A percentile compares a stretch with the other conserved stretches of the same genome.
These are phyloP conservation scores for Murina feae DNA, from an alignment of 2,113 vertebrate species.

Conservation along the genomic window DNA sequence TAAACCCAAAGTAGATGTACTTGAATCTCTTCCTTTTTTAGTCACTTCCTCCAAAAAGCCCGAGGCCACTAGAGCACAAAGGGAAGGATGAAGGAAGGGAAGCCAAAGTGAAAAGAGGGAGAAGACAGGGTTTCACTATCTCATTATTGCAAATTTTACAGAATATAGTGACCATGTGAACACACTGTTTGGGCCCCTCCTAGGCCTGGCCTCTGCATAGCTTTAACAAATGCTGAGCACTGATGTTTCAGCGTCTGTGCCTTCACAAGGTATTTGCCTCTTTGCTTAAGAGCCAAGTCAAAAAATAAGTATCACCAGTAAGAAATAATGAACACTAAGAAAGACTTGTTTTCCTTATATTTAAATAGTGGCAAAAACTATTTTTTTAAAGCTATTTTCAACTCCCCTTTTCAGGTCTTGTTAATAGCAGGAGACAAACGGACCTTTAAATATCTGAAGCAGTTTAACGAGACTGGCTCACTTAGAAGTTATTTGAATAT, in stretches of 20 bases:
- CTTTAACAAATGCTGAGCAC: neutral
- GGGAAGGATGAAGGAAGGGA: neutral
- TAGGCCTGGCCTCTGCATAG: neutral
- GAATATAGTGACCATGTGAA: neutral
- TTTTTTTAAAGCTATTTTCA: neutral
- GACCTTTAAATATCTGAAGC: neutral
- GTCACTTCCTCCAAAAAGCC: neutral
- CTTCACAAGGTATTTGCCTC: neutral
- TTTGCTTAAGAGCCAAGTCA: neutral
- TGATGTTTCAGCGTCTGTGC: neutral
- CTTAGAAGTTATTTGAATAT: neutral
- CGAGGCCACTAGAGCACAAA: neutral
- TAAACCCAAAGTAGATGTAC: neutral
- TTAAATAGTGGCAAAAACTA: neutral
- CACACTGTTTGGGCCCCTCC: neutral
- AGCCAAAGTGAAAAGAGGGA: neutral
- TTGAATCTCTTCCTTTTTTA: neutral
- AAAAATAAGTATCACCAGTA: neutral
- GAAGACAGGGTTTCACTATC: too few species aligned
- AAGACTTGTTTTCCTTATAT: neutral
- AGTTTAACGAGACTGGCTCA: neutral
- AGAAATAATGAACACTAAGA: neutral
- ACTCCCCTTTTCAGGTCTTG: neutral
- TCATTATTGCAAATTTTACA: neutral
- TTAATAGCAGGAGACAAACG: neutral